These are phyloP conservation scores for Varanus salvator DNA, from an alignment of 2,113 vertebrate species.

Conservation along the genomic window DNA sequence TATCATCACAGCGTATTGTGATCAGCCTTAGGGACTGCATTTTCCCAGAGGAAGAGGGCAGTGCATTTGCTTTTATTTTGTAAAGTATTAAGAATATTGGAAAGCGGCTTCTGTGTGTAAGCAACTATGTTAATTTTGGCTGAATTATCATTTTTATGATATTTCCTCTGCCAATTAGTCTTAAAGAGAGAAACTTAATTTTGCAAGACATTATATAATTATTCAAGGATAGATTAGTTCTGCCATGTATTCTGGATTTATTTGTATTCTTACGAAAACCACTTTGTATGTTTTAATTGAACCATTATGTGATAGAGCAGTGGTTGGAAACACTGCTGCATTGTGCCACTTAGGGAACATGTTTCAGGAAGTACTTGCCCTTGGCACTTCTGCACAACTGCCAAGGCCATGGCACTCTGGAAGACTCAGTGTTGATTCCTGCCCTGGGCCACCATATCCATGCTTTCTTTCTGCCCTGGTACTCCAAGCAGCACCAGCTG, in stretches of 20 bases:
- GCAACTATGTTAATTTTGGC: conserved; percentile 1
- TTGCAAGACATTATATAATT: background rate
- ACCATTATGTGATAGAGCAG: background rate
- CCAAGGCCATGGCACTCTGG: background rate
- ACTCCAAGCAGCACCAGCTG: background rate
- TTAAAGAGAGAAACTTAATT: conserved; percentile 3
- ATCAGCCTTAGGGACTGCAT: background rate
- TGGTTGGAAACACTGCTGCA: background rate
- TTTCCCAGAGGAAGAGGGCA: background rate
- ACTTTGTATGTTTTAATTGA: background rate
- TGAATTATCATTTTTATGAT: conserved; percentile 25
- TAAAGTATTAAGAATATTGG: conserved; percentile 20
- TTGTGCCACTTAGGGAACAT: background rate
- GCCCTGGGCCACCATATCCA: background rate
- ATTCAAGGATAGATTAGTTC: background rate
- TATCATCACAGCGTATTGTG: background rate
- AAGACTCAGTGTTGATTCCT: no score
- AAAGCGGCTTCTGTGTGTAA: background rate
- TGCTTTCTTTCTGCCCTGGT: no score
- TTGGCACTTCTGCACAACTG: background rate
- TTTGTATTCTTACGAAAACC: background rate
- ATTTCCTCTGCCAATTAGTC: conserved; percentile 17
- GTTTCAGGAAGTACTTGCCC: background rate
- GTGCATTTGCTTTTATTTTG: background rate
- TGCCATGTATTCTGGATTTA: background rate